A percentile compares a stretch with the other conserved stretches of the same genome.
These are phyloP conservation scores for Hipposideros armiger DNA, from an alignment of 2,113 vertebrate species.

Conservation along the genomic window DNA sequence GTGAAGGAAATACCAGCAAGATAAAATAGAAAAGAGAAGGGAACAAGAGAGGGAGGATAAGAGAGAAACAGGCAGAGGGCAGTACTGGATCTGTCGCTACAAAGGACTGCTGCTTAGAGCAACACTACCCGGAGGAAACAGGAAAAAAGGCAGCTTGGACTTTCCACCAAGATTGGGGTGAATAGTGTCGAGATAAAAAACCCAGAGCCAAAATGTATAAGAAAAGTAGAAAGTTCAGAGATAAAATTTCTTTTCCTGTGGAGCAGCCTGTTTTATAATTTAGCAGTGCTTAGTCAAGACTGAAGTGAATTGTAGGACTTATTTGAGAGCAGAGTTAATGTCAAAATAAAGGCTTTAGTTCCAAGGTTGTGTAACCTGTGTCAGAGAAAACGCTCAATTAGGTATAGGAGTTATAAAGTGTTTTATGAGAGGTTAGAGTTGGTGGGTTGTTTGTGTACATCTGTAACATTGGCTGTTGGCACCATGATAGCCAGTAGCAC, in stretches of 20 bases:
- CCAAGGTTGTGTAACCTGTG: not conserved
- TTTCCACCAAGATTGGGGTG: not conserved
- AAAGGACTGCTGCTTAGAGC: not conserved
- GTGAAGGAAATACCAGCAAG: not conserved
- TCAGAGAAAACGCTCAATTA: not conserved
- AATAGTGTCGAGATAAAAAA: not conserved
- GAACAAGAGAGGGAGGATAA: not conserved
- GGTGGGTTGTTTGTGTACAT: conserved; percentile 31
- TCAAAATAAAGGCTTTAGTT: conserved; percentile 42
- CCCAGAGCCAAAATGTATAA: not conserved
- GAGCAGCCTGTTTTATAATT: conserved; percentile 3
- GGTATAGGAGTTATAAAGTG: not conserved
- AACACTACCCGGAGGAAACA: not conserved
- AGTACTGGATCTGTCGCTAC: not conserved
- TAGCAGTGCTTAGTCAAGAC: not conserved
- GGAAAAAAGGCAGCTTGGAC: not conserved
- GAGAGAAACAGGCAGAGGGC: not conserved
- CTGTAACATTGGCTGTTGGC: conserved; percentile 2
- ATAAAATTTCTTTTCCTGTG: not conserved
- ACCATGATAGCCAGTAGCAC: not conserved
- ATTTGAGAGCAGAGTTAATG: conserved; percentile 13
- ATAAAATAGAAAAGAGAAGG: not conserved
- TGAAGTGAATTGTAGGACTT: conserved; percentile 9
- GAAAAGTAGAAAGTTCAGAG: not conserved
- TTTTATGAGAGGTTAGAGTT: not conserved